Evolutionary conservation across 2,797 vertebrate species (phyloP).

Genomic region (Coluber constrictor): DNA sequence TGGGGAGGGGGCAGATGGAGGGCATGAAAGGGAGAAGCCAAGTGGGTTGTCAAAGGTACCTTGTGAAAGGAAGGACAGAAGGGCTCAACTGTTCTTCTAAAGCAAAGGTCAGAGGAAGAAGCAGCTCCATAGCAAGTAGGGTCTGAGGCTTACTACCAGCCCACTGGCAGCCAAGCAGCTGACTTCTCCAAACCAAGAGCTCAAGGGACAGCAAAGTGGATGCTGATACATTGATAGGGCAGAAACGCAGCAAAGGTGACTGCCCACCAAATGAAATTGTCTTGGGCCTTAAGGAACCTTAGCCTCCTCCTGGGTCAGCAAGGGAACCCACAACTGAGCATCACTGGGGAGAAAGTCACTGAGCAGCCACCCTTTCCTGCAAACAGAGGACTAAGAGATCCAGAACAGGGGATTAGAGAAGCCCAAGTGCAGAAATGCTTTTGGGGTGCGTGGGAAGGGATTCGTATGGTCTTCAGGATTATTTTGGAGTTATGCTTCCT

Average conservation of each 20-base stretch:
- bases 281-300: background rate
- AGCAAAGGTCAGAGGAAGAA: background rate
- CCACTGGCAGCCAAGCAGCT: background rate
- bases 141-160: background rate
- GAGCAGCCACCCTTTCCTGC: background rate
- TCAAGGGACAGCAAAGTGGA: background rate
- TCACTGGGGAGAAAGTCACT: background rate
- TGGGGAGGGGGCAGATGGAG: conserved; percentile 29
- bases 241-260: background rate
- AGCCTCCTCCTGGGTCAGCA: background rate
- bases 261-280: background rate
- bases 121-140: background rate
- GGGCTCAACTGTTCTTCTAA: background rate
- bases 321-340: background rate
- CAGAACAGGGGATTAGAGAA: background rate
- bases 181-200: background rate
- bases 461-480: conserved; percentile 60
- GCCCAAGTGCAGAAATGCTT: background rate
- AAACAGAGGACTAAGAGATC: background rate
- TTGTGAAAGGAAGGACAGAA: background rate
- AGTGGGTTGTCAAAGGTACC: background rate
- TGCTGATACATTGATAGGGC: background rate
- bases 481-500: conserved; percentile 29
- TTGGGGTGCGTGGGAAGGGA: conserved; percentile 5
- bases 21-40: conserved; percentile 13